Percentiles rank a stretch among this genome's conserved stretches.
These are phyloP conservation scores for Arrhopalites spinosus DNA, from an alignment of 2,888 invertebrate species.

Conservation along the genomic window DNA sequence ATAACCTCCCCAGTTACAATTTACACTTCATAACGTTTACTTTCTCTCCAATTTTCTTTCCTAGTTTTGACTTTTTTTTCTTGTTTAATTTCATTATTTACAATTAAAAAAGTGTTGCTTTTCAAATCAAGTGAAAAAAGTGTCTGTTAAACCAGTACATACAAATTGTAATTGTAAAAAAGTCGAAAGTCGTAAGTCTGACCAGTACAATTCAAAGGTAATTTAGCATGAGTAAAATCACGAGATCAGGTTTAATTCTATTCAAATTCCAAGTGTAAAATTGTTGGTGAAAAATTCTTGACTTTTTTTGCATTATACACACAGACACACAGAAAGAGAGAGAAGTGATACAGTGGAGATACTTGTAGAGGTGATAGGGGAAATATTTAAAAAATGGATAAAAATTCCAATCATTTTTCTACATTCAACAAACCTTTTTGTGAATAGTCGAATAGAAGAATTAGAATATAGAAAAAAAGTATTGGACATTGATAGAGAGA, in stretches of 20 bases:
- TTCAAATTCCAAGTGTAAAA: neutral
- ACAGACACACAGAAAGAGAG: no score
- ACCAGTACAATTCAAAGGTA: slow-evolving; percentile 23
- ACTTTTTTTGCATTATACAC: slow-evolving; percentile 9
- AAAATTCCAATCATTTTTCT: no score
- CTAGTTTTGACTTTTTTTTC: neutral
- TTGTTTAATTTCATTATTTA: neutral
- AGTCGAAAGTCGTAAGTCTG: no score
- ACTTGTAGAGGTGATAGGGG: no score
- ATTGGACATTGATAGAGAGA: no score
- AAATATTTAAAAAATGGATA: no score
- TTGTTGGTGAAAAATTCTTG: neutral
- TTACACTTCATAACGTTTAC: slow-evolving; percentile 17
- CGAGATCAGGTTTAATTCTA: slow-evolving; percentile 28
- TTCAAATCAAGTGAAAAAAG: neutral
- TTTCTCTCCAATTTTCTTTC: neutral
- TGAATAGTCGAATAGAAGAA: no score
- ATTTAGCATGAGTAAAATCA: slow-evolving; percentile 35
- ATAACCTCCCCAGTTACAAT: slow-evolving; percentile 32
- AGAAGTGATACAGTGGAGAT: neutral
- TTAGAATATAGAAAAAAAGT: no score
- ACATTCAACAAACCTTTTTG: no score
- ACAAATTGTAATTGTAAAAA: neutral
- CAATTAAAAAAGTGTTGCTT: neutral
- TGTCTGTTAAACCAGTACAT: neutral